These are phyloP conservation scores for Poecilia latipinna DNA, from an alignment of 2,113 vertebrate species.

Conservation along the genomic window DNA sequence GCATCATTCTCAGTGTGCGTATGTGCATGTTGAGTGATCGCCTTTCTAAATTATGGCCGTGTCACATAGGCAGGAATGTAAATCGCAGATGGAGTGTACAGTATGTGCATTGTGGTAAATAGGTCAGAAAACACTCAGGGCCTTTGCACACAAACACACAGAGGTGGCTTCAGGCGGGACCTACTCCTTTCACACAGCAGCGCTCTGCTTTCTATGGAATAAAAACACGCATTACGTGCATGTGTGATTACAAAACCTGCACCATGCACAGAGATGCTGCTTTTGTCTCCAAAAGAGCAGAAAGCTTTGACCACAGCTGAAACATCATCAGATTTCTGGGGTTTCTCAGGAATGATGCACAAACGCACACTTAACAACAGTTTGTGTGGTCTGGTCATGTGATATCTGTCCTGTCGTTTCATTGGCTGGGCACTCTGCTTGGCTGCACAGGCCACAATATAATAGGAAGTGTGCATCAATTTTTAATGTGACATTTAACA, in stretches of 20 bases:
- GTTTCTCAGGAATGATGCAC: not conserved
- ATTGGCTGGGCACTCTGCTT: slow-evolving; percentile 42
- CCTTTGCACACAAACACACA: slow-evolving; percentile 2
- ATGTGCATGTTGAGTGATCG: not conserved
- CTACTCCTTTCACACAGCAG: slow-evolving; percentile 15
- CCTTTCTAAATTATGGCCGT: not conserved
- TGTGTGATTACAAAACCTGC: not conserved
- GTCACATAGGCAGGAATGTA: slow-evolving; percentile 35
- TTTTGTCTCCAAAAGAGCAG: not conserved
- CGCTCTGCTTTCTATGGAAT: slow-evolving; percentile 30
- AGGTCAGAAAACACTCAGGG: slow-evolving; percentile 47
- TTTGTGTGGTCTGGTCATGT: slow-evolving; percentile 44
- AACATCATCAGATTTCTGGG: not conserved
- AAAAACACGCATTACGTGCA: slow-evolving; percentile 35
- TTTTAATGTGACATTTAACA: slow-evolving; percentile 73
- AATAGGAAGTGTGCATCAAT: slow-evolving; percentile 74
- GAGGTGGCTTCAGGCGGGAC: slow-evolving; percentile 41
- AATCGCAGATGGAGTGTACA: slow-evolving; percentile 31
- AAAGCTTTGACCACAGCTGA: not conserved
- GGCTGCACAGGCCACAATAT: slow-evolving; percentile 60
- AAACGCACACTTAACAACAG: too few species aligned
- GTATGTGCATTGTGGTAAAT: slow-evolving; percentile 55
- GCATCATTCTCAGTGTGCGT: not conserved
- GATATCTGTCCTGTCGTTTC: slow-evolving; percentile 55
- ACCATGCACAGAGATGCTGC: not conserved